These are phyloP conservation scores for Catharus minimus DNA, from an alignment of 2,113 vertebrate species.

Conservation along the genomic window DNA sequence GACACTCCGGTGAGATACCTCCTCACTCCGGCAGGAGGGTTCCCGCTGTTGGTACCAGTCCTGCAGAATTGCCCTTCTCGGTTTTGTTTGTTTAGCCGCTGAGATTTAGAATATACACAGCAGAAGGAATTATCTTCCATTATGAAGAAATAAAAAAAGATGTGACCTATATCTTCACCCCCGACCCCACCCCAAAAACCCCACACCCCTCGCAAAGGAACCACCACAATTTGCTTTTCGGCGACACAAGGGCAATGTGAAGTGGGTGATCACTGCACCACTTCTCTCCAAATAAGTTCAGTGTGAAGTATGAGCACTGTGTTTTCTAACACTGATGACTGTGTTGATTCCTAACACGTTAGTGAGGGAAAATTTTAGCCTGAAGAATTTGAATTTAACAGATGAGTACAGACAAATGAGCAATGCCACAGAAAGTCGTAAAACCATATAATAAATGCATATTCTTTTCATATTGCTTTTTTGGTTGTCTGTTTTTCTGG, in stretches of 20 bases:
- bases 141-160: not conserved
- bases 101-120: not conserved
- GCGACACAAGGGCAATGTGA: not conserved
- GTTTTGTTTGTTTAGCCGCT: not conserved
- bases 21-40: not conserved
- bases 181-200: rapidly evolving
- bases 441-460: not conserved
- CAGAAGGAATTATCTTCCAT: not conserved
- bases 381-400: not conserved
- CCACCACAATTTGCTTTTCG: not conserved
- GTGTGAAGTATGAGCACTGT: not conserved
- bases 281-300: not conserved
- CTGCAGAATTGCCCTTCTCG: not conserved
- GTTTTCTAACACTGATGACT: not conserved
- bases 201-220: not conserved
- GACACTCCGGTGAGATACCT: not conserved
- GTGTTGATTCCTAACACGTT: not conserved
- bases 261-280: not conserved
- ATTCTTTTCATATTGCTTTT: not conserved
- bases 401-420: not conserved
- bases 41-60: not conserved
- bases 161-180: too few species aligned
- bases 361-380: not conserved
- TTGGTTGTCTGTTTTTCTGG: not conserved
- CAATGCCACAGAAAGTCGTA: not conserved